A percentile compares a stretch with the other conserved stretches of the same genome.
Conservation (phyloP, 2,888 invertebrate genomes). For the Malacosoma neustria region DNA sequence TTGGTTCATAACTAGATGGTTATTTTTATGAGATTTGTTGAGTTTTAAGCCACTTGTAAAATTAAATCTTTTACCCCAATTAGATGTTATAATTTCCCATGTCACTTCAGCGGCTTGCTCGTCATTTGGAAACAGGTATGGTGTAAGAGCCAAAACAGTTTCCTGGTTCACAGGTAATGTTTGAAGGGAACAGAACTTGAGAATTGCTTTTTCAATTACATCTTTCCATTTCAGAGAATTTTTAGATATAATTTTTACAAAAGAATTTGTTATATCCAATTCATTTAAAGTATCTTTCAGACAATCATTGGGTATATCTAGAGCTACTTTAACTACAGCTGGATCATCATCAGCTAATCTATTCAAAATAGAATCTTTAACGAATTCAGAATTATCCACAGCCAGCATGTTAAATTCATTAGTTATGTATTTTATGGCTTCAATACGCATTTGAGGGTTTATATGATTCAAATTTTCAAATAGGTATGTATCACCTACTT, state of each 20-base stretch:
- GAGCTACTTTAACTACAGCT: slow-evolving; percentile 73
- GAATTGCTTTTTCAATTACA: slow-evolving; percentile 49
- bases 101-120: slow-evolving; percentile 34
- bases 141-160: slow-evolving; percentile 74
- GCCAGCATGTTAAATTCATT: slow-evolving; percentile 64
- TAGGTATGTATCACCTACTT: slow-evolving; percentile 67
- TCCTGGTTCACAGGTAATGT: slow-evolving; percentile 67
- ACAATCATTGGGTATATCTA: slow-evolving; percentile 53
- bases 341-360: slow-evolving; percentile 80
- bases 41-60: slow-evolving; percentile 27
- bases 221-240: slow-evolving; percentile 46
- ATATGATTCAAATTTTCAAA: slow-evolving; percentile 84
- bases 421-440: slow-evolving; percentile 79
- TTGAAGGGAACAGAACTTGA: slow-evolving; percentile 58
- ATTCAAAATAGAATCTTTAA: slow-evolving; percentile 77
- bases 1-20: slow-evolving; percentile 32
- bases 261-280: slow-evolving; percentile 51
- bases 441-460: slow-evolving; percentile 76
- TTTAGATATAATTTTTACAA: slow-evolving; percentile 69
- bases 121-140: slow-evolving; percentile 76
- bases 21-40: slow-evolving; percentile 24
- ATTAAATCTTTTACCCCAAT: slow-evolving; percentile 49
- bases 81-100: slow-evolving; percentile 42
- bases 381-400: slow-evolving; percentile 71
- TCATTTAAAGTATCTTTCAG: slow-evolving; percentile 56